A percentile compares a stretch with the other conserved stretches of the same genome.
These are phyloP conservation scores for Sabatieria punctata DNA, from an alignment of 2,888 invertebrate species.

Conservation along the genomic window DNA sequence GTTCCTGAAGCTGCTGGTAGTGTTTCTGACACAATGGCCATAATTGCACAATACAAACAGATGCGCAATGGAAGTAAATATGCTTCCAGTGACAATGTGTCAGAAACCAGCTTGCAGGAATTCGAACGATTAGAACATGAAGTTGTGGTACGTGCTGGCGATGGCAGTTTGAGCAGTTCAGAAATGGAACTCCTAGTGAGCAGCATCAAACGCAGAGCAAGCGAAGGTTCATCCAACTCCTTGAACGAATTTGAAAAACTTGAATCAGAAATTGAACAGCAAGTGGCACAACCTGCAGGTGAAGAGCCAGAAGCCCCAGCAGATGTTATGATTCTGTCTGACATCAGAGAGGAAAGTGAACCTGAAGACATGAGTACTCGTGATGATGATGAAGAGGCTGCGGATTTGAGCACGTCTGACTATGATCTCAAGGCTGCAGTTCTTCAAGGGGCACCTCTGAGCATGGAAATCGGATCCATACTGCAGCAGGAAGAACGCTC, in stretches of 20 bases:
- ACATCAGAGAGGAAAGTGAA: constrained; percentile 28
- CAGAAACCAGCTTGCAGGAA: constrained; percentile 14
- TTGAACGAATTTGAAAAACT: constrained; percentile 26
- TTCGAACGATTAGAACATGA: constrained; percentile 27
- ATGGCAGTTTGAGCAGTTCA: constrained; percentile 18
- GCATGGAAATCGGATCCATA: background rate
- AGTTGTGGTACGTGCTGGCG: constrained; percentile 17
- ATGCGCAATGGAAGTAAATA: background rate
- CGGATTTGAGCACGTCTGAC: background rate
- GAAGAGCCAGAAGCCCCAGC: background rate
- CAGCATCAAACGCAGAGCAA: background rate
- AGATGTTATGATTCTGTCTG: constrained; percentile 28
- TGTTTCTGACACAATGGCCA: no score
- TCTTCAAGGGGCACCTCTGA: background rate
- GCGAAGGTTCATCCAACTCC: constrained; percentile 20
- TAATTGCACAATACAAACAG: background rate
- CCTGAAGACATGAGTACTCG: constrained; percentile 28
- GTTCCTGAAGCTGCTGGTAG: background rate
- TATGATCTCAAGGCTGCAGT: background rate
- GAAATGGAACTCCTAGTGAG: constrained; percentile 20
- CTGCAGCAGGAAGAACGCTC: background rate
- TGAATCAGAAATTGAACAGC: constrained; percentile 20
- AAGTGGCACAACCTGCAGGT: constrained; percentile 5
- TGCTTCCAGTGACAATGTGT: constrained; percentile 11
- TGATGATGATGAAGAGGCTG: constrained; percentile 25